Base-by-base conservation (phyloP, 1,140 invertebrate genomes). In the Drosophila ogumai region DNA sequence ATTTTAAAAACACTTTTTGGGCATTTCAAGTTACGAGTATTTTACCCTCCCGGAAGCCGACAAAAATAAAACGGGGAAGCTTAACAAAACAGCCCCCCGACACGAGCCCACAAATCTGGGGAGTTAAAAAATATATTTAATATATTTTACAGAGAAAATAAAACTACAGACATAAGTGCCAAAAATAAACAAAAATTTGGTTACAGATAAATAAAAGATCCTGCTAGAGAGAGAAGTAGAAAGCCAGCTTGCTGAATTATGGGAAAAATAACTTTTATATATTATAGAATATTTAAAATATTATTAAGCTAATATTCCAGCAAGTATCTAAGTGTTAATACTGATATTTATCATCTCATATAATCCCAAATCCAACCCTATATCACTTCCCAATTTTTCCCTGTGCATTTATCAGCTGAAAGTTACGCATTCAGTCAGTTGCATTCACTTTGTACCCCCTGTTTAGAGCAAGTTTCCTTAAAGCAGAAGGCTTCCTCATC, bases 61-160 rank as follows among this genome's bases (percentile, higher is more conserved):
- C 38, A 82, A 82, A 87, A 87, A 87, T 87, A 84, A 73, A 88
- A 88, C 84, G 34, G 72, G 82, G 82, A 87, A 87, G 72, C 57
- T 19, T n/a, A 44, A 54, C 19, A 36, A 56, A 73, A 69, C 34
- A 71, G 4, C 22, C 43, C 52, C 43, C 34, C 13, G 59, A 76
- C 22, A 47, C 57, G 72, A 55, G 77, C 57, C 66, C 82, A 68
- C 71, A 73, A 76, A 50, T 57, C 54, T 36, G 56, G 22, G 56
- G 40, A 60, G 36, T 63, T 44, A 15, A 36, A 61, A 71, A 15
- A 41, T 13, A 52, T 56, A 41, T 49, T 12, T 46, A 31, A 38
- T 47, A 43, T 41, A 56, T 41, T 61, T 44, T 22, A 55, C 52
- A 55, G 17, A n/a, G 34, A 0, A 15, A 38, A 54, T 3, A 54